These are phyloP conservation scores for Pseudomyrmex gracilis DNA, from an alignment of 1,140 invertebrate genomes.

Conservation along the genomic window DNA sequence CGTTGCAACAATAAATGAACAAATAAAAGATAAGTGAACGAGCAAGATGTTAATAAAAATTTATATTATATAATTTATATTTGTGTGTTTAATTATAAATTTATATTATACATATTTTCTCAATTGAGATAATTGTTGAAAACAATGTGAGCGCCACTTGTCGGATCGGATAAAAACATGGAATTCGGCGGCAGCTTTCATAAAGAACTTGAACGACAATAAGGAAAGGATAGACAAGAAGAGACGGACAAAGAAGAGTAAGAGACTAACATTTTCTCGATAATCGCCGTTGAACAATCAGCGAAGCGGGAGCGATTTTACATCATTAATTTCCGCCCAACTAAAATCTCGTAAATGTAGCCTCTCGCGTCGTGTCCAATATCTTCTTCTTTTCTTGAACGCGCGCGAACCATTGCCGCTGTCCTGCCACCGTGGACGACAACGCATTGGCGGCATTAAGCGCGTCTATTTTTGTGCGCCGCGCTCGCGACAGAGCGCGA, in stretches of 20 bases:
- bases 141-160: too few relatives aligned
- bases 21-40: too few relatives aligned
- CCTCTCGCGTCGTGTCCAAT: background rate
- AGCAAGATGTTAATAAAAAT: too few relatives aligned
- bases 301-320: slow-evolving; percentile 11
- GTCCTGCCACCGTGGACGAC: background rate
- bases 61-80: too few relatives aligned
- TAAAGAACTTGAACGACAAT: too few relatives aligned
- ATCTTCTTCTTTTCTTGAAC: slow-evolving; percentile 3
- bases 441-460: slow-evolving; percentile 38
- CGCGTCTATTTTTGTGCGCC: slow-evolving; percentile 44
- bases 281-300: slow-evolving; percentile 16
- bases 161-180: too few relatives aligned
- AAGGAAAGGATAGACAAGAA: too few relatives aligned
- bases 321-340: slow-evolving; percentile 34
- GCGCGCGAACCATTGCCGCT: background rate
- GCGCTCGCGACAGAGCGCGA: slow-evolving; percentile 10
- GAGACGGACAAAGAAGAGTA: slow-evolving; percentile 4
- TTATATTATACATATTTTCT: background rate
- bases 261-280: slow-evolving; percentile 51
- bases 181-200: too few relatives aligned
- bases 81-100: too few relatives aligned
- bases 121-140: too few relatives aligned
- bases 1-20: too few relatives aligned
- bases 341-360: slow-evolving; percentile 39